A percentile compares a stretch with the other conserved stretches of the same genome.
Conservation (phyloP, 2,797 vertebrate species). For the Cossypha niveicapilla region DNA sequence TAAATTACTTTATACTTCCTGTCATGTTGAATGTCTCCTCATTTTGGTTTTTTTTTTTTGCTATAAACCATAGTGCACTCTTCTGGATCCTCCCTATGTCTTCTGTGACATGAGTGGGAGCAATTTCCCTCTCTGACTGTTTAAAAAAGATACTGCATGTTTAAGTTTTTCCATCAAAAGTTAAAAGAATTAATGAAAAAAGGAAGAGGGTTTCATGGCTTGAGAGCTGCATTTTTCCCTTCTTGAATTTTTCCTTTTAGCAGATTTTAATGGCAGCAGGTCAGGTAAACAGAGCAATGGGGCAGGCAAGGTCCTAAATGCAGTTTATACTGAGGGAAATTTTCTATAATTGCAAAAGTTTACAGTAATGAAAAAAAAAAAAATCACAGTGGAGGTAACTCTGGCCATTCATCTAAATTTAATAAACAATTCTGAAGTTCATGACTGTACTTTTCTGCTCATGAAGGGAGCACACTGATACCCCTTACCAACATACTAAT, state of each 20-base stretch:
- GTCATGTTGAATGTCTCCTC: neutral
- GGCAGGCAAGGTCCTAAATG: neutral
- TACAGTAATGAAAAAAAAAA: neutral
- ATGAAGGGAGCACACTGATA: neutral
- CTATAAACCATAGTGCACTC: neutral
- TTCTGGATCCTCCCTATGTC: neutral
- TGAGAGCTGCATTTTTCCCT: neutral
- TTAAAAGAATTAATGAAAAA: neutral
- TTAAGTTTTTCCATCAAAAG: neutral
- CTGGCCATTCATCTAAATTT: neutral
- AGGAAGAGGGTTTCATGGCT: neutral
- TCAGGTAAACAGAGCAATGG: neutral
- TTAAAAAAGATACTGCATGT: neutral
- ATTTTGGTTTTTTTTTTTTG: neutral
- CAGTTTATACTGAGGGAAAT: neutral
- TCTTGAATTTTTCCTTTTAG: neutral
- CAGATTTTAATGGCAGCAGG: neutral
- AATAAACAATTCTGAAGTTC: neutral
- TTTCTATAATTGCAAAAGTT: neutral
- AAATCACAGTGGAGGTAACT: neutral
- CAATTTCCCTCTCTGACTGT: neutral
- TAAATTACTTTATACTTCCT: neutral
- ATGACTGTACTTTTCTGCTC: neutral
- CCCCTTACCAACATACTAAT: neutral
- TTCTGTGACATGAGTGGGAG: neutral